These are phyloP conservation scores for Machimus atricapillus DNA, from an alignment of 2,888 invertebrate species.

Conservation along the genomic window DNA sequence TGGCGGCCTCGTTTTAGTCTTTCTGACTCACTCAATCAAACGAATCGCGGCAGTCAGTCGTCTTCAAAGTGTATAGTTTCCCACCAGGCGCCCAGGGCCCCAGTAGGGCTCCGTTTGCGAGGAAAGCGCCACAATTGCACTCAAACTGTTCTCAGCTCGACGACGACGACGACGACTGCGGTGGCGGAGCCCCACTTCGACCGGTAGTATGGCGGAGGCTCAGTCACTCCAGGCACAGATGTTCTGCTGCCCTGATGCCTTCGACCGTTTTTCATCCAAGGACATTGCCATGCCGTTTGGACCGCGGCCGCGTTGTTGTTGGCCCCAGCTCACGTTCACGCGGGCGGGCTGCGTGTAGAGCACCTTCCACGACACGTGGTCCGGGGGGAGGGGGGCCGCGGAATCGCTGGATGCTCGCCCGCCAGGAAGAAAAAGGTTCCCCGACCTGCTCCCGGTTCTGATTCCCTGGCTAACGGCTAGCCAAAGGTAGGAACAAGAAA, in stretches of 20 bases:
- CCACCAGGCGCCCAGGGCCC: constrained; percentile 49
- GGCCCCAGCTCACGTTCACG: neutral
- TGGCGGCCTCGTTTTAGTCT: neutral
- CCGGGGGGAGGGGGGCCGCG: neutral
- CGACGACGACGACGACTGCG: too few species aligned
- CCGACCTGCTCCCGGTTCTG: constrained; percentile 49
- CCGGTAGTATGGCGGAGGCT: neutral
- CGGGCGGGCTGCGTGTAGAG: neutral
- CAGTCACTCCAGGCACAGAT: neutral
- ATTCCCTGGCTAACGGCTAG: constrained; percentile 61
- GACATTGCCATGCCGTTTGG: constrained; percentile 59
- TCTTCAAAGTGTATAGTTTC: constrained; percentile 53
- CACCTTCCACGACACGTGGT: neutral
- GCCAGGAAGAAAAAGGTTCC: constrained; percentile 1
- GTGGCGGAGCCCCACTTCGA: neutral
- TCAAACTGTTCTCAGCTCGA: neutral
- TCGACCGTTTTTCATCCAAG: constrained; percentile 63
- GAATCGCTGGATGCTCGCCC: neutral
- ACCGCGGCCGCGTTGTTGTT: neutral
- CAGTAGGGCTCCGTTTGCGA: neutral
- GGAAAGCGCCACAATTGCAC: neutral
- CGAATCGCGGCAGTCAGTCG: constrained; percentile 49
- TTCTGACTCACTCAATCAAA: constrained; percentile 45
- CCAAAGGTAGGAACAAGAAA: constrained; percentile 63
- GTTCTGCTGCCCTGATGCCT: constrained; percentile 55